Evolutionary conservation across 2,797 vertebrate genomes (phyloP).

Genomic region (Podarcis siculus): DNA sequence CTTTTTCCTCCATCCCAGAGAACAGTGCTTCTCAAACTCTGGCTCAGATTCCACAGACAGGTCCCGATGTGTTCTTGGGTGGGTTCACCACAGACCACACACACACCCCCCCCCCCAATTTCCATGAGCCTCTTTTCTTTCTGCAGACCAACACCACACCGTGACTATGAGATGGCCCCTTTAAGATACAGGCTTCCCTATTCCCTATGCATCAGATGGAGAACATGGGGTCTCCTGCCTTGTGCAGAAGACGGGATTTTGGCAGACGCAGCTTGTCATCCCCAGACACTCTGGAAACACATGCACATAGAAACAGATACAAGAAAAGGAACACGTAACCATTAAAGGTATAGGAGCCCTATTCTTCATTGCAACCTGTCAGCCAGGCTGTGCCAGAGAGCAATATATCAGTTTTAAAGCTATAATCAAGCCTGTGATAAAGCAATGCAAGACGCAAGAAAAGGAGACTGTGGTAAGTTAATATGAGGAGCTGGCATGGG

Average conservation of each 20-base stretch:
- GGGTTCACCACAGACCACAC: neutral
- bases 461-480: neutral
- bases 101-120: neutral
- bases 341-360: no score
- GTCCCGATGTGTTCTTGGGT: neutral
- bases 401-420: neutral
- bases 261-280: neutral
- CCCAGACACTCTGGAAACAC: neutral
- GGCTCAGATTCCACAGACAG: neutral
- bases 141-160: neutral
- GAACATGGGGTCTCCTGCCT: no score
- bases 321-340: neutral
- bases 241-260: neutral
- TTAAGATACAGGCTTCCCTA: neutral
- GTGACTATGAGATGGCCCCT: neutral
- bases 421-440: neutral
- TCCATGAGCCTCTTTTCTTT: neutral
- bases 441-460: neutral
- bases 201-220: neutral
- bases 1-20: neutral
- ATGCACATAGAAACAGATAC: neutral
- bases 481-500: neutral
- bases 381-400: neutral
- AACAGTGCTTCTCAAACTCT: neutral
- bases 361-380: neutral